Evolutionary conservation across 2,797 vertebrate genomes (phyloP), one percentile per base, ranked within the genome.

Genomic region (Bufotes viridis): DNA sequence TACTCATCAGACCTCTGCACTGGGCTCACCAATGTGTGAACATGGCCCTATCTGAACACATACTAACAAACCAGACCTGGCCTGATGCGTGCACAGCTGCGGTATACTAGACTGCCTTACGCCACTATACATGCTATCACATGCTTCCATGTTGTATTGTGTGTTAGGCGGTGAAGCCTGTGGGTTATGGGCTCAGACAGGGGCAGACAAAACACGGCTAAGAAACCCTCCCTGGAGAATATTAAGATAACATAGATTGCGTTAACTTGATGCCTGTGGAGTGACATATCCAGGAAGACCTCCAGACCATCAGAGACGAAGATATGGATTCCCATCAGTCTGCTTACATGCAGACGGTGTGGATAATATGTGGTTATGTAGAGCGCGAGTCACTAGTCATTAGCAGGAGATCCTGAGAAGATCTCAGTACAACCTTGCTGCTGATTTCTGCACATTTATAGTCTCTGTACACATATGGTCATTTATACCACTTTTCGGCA

Each of bases 191-290:
- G 72, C 24, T 22, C 49, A 84, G 67, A 84, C 26, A 72, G 80
- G 55, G 82, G 20, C 70, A 75, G 69, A 84, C 55, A 75, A 9
- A 24, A 61, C 82, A 84, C 57, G 61, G 22, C 13, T 18, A 61
- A 42, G 34, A 20, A 58, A 20, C 10, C 24, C 24, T 75, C 57
- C 42, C 14, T 13, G 34, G 29, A 18, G 82, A 49, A 76, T 20
- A 24, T 15, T 61, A 60, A 22, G 53, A 24, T 51, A 24, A 61
- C 60, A 57, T 17, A 51, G 53, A 34, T 74, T 74, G 22, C 20
- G 17, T 26, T 60, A 84, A 84, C 26, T 74, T n/a, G 82, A 84
- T 74, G 51, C 81, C 51, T 55, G n/a, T 57, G 65, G 65, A 70
- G 49, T 20, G 81, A 55, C 42, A 42, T 7, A 29, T 18, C 58